phyloP scores from a whole-genome alignment of 2,888 invertebrate species.

The Scelioninae gen. 1 region DNA sequence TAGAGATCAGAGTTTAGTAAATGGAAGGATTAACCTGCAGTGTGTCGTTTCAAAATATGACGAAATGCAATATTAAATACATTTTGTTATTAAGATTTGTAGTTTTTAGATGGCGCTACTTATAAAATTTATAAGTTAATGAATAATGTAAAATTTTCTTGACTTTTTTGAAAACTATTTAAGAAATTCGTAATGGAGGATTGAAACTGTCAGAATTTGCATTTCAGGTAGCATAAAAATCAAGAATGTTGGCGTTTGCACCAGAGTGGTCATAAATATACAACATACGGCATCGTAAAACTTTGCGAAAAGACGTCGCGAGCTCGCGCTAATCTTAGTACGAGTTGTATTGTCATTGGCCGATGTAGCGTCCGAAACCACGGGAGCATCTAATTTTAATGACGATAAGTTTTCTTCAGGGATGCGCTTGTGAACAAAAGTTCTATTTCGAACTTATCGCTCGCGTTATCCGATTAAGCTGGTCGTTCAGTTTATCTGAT shows the following conservation, averaged over 20 bases:
- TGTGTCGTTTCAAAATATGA: no score
- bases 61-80: no score
- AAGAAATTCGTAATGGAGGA: background rate
- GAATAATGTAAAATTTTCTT: no score
- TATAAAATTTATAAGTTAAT: no score
- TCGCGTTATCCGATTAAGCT: slow-evolving; percentile 23
- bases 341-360: slow-evolving; percentile 49
- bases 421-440: slow-evolving; percentile 35
- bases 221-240: background rate
- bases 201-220: background rate
- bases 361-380: slow-evolving; percentile 18
- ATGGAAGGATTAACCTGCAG: no score
- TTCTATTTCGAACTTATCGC: slow-evolving; percentile 49
- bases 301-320: background rate
- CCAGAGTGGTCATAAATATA: background rate
- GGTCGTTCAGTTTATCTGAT: slow-evolving; percentile 14
- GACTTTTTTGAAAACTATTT: no score
- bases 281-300: slow-evolving; percentile 1
- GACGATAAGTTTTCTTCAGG: slow-evolving; percentile 32
- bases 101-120: no score
- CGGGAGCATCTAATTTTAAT: slow-evolving; percentile 59
- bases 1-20: background rate
- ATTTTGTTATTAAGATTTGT: no score
- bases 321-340: slow-evolving; percentile 58
- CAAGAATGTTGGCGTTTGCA: no score